Evolutionary conservation across 2,113 vertebrate genomes (phyloP).

Genomic region (Brachionichthys hirsutus): DNA sequence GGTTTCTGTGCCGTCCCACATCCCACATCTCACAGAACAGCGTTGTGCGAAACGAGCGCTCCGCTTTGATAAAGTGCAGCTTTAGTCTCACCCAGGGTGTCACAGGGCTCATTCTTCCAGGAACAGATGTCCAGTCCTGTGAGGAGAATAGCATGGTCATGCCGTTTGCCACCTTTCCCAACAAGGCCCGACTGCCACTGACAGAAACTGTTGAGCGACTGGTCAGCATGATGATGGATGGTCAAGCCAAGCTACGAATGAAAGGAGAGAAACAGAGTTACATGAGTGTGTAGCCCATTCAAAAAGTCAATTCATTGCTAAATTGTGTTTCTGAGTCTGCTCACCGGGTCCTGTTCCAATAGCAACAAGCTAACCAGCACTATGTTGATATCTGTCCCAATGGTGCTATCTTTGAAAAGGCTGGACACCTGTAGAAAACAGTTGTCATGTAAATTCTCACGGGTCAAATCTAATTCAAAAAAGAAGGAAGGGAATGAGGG

Average conservation of each 20-base stretch:
- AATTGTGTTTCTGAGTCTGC: constrained; percentile 46
- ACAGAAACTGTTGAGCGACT: constrained; percentile 96
- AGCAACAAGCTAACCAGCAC: constrained; percentile 94
- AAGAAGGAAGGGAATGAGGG: no score
- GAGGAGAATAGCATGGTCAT: constrained; percentile 93
- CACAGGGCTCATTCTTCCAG: constrained; percentile 98
- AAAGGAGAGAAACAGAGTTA: neutral
- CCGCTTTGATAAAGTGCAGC: neutral
- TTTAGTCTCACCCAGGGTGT: constrained; percentile 88
- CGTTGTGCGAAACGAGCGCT: no score
- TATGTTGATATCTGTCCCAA: constrained; percentile 95
- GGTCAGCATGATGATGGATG: constrained; percentile 95
- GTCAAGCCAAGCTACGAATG: constrained; percentile 83
- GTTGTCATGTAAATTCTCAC: neutral
- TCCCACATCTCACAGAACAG: no score
- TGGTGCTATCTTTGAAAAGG: constrained; percentile 97
- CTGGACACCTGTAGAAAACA: constrained; percentile 86
- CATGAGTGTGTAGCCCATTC: no score
- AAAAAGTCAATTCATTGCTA: neutral
- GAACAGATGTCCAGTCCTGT: constrained; percentile 98
- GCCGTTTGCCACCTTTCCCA: constrained; percentile 91
- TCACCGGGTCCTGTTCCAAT: constrained; percentile 95
- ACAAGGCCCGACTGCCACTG: constrained; percentile 95
- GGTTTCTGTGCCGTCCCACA: no score
- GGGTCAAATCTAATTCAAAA: neutral